A percentile compares a stretch with the other conserved stretches of the same genome.
Conservation (phyloP, 1,140 invertebrate species). For the Drosophila kohkoa region DNA sequence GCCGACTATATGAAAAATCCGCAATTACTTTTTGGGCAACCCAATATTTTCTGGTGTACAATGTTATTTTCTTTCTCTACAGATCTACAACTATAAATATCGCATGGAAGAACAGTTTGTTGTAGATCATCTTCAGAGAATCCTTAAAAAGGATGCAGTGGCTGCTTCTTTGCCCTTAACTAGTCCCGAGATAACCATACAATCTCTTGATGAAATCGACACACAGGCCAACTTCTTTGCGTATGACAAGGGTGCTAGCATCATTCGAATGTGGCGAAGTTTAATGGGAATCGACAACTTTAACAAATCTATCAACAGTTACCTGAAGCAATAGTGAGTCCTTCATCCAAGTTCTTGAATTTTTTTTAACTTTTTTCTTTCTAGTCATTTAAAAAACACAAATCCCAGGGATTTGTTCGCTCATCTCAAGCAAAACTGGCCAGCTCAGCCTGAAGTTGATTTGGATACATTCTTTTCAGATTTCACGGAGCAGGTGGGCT, state of each 20-base stretch:
- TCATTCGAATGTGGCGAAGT: conserved; percentile 91
- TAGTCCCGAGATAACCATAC: conserved; percentile 81
- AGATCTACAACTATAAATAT: too few relatives aligned
- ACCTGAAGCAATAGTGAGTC: conserved; percentile 86
- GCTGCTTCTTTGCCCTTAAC: conserved; percentile 87
- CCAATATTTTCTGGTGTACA: too few relatives aligned
- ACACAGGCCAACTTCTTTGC: conserved; percentile 85
- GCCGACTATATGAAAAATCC: too few relatives aligned
- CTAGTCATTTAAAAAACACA: conserved; percentile 75
- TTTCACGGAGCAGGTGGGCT: conserved; percentile 96
- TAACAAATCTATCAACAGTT: conserved; percentile 87
- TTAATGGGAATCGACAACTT: conserved; percentile 88
- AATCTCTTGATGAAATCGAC: conserved; percentile 84
- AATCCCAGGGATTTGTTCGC: conserved; percentile 34
- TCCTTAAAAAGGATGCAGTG: conserved; percentile 88
- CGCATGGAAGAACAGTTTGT: conserved; percentile 86
- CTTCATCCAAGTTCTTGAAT: background rate
- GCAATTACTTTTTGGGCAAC: too few relatives aligned
- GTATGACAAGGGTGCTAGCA: conserved; percentile 89
- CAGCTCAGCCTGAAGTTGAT: conserved; percentile 18
- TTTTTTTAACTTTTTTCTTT: background rate
- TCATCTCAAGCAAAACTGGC: conserved; percentile 40
- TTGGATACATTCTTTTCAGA: conserved; percentile 86
- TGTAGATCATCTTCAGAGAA: conserved; percentile 88
- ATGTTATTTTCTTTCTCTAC: too few relatives aligned